Percentiles rank a stretch among this genome's conserved stretches.
Conservation (phyloP, 2,888 invertebrate genomes). For the Oligia strigilis region DNA sequence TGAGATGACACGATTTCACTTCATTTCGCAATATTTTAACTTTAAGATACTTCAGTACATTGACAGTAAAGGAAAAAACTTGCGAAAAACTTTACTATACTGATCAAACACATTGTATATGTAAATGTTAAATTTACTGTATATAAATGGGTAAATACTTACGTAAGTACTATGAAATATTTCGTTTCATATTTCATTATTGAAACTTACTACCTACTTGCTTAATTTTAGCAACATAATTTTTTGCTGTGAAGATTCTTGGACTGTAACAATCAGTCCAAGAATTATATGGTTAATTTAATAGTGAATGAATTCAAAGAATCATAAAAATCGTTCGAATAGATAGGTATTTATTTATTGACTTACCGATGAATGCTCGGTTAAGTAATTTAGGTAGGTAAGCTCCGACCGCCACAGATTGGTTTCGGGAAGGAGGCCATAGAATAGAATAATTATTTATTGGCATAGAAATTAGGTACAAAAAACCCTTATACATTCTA, state of each 20-base stretch:
- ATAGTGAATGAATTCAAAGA: neutral
- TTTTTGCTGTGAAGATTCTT: neutral
- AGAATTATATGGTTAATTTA: too few relatives aligned
- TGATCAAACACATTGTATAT: neutral
- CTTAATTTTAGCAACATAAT: neutral
- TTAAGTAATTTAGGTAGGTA: constrained; percentile 3
- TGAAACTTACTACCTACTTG: neutral
- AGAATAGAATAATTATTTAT: neutral
- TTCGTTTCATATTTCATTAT: neutral
- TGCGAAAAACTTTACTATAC: neutral
- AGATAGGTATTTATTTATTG: constrained; percentile 2
- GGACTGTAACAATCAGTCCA: too few relatives aligned
- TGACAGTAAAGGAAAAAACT: constrained; percentile 16
- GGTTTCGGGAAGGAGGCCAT: neutral
- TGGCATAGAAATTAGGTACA: too few relatives aligned
- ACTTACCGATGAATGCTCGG: constrained; percentile 9
- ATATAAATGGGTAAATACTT: neutral
- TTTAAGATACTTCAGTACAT: constrained; percentile 48
- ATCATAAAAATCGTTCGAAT: neutral
- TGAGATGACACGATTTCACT: constrained; percentile 74
- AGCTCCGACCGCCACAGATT: neutral
- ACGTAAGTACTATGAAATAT: neutral
- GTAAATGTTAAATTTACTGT: neutral
- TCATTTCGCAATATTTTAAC: constrained; percentile 74
- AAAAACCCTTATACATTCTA: too few relatives aligned